phyloP scores from a whole-genome alignment of 1,140 invertebrate species.

The Probaryconus sp. region DNA sequence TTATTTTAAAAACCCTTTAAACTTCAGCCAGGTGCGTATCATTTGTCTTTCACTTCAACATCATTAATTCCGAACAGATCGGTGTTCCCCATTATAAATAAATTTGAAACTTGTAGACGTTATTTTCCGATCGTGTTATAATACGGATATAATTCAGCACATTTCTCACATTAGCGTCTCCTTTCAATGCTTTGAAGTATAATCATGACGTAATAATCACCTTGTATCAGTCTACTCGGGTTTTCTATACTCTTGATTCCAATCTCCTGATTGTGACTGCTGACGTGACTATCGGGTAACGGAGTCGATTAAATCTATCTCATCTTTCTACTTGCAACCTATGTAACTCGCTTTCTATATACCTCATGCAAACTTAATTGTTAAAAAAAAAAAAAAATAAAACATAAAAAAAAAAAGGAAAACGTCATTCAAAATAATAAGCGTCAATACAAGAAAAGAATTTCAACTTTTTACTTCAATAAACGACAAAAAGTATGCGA shows the following conservation, averaged over 20 bases:
- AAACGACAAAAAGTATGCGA: too few species aligned
- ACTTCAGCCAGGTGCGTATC: too few species aligned
- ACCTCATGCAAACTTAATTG: conserved; percentile 15
- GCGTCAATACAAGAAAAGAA: too few species aligned
- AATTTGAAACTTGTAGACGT: conserved; percentile 3
- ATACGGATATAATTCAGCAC: conserved; percentile 2
- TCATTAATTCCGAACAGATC: too few species aligned
- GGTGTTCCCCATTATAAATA: background rate
- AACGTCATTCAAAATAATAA: too few species aligned
- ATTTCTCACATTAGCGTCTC: conserved; percentile 30
- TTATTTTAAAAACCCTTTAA: too few species aligned
- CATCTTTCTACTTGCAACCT: conserved; percentile 36
- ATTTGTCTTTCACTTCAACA: too few species aligned
- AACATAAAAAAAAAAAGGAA: too few species aligned
- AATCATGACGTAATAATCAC: conserved; percentile 44
- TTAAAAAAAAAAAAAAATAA: conserved; percentile 28
- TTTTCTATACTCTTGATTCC: conserved; percentile 35
- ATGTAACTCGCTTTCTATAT: conserved; percentile 1
- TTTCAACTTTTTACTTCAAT: too few species aligned
- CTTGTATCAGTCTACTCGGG: conserved; percentile 22
- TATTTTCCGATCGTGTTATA: too few species aligned
- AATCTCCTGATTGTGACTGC: conserved; percentile 24
- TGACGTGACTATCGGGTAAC: conserved; percentile 45
- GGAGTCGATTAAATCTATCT: conserved; percentile 45
- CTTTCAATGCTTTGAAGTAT: conserved; percentile 33